A percentile compares a stretch with the other conserved stretches of the same genome.
These are phyloP conservation scores for Urocolius indicus DNA, from an alignment of 2,113 vertebrate species.

Conservation along the genomic window DNA sequence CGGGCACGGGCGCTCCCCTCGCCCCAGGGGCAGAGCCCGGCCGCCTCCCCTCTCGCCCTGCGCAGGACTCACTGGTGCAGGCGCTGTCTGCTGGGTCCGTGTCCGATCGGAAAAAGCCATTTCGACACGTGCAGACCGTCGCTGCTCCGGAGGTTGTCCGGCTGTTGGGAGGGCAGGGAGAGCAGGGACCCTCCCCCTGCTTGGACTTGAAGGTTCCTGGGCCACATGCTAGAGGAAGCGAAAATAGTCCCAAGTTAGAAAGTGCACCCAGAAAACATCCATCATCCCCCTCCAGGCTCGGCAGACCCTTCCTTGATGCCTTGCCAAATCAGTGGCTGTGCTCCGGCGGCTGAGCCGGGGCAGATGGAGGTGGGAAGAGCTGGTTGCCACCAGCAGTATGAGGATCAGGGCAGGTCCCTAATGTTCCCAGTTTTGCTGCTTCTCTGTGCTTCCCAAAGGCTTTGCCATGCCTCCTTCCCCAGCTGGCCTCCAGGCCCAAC, in stretches of 20 bases:
- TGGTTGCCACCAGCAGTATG: rapidly evolving
- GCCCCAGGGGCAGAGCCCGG: not conserved
- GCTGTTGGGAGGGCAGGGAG: slow-evolving; percentile 91
- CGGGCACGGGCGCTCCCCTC: rapidly evolving
- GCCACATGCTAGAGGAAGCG: slow-evolving; percentile 82
- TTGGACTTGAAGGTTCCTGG: slow-evolving; percentile 93
- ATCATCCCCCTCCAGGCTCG: not conserved
- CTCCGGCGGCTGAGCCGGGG: not conserved
- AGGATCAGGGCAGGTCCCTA: not conserved
- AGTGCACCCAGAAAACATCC: not conserved
- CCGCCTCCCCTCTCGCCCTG: not conserved
- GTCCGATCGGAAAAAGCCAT: slow-evolving; percentile 91
- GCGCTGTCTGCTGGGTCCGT: slow-evolving; percentile 86
- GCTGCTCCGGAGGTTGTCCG: slow-evolving; percentile 87
- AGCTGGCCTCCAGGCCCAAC: not conserved
- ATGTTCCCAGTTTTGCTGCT: not conserved
- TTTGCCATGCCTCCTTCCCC: not conserved
- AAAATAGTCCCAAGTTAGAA: not conserved
- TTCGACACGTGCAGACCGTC: slow-evolving; percentile 88
- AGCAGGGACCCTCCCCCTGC: slow-evolving; percentile 90
- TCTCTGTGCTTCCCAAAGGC: not conserved
- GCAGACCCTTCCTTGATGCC: not conserved
- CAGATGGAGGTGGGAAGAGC: not conserved
- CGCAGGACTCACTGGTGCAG: slow-evolving; percentile 90
- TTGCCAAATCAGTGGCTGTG: not conserved